Base-by-base conservation (phyloP, 2,888 invertebrate genomes). In the Lottia scabra region DNA sequence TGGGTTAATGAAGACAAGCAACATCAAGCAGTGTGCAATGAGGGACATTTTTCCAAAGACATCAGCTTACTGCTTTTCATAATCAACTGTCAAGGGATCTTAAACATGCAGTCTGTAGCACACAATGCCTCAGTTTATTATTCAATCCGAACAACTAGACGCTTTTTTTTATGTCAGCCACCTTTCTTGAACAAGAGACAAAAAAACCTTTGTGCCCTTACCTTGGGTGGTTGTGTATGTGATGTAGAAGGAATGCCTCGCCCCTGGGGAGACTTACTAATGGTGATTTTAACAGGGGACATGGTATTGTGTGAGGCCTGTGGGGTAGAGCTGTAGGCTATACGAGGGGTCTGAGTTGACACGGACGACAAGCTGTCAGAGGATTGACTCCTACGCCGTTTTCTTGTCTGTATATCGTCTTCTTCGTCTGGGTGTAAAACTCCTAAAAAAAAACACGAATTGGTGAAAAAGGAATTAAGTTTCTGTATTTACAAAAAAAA, bases 221-320 rank as follows among this genome's bases (percentile, higher is more conserved):
- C 79, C 76, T 79, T 79, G 15, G 79, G 77, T 5, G 79, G 79
- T 72, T 79, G 79, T 8, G 76, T 73, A 19, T 70, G 74, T 15
- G 77, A 74, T 65, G 76, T 76, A 43, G 77, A 77, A 12, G 72
- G 76, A 48, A 77, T 75, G 12, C 75, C 73, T 16, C 83, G 78
- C 0, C 81, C 81, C 72, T 84, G 83, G 4, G 87, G 87, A 73
- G 85, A 86, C 73, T 87, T 87, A 71, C 84, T 85, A 73, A 87
- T 85, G 16, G 87, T 87, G 71, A 87, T 87, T 72, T 87, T 87
- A 75, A 87, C 85, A 0, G 87, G 87, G 2, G 87, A 85, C n/a
- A 84, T 75, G n/a, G 80, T 79, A 23, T 84, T 78, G 10, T 78
- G 67, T 19, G 79, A 78, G 68, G 80, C 79, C 64, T 82, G 80